Conservation (phyloP, 2,113 vertebrate species). For the Gobio gobio region DNA sequence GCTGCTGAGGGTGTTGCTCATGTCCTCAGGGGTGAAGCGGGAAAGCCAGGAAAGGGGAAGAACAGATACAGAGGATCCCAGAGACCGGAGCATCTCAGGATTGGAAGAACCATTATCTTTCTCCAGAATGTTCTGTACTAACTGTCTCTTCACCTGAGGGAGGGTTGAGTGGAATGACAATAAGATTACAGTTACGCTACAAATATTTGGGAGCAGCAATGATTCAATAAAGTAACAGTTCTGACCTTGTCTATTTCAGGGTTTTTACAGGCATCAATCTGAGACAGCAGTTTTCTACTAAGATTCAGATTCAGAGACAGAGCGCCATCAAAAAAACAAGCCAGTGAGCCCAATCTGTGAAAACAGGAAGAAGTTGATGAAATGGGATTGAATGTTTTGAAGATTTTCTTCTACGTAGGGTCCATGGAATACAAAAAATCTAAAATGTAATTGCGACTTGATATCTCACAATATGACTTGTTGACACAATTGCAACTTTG, state of each 20-base stretch:
- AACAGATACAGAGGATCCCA: conserved; percentile 50
- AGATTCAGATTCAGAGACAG: conserved; percentile 51
- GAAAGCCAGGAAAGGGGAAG: conserved; percentile 60
- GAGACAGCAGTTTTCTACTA: conserved; percentile 61
- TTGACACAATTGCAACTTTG: not conserved
- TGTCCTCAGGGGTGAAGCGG: not conserved
- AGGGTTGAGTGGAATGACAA: not conserved
- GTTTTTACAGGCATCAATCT: conserved; percentile 60
- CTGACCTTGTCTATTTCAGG: conserved; percentile 58
- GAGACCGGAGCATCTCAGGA: conserved; percentile 12
- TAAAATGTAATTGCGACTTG: not conserved
- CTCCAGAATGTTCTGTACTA: conserved; percentile 59
- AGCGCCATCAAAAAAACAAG: conserved; percentile 61
- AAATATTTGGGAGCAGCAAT: not conserved
- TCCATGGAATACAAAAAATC: not conserved
- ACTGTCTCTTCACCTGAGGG: conserved; percentile 64
- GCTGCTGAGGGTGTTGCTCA: conserved; percentile 52
- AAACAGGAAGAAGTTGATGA: not conserved
- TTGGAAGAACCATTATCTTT: not conserved
- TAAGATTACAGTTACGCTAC: not conserved
- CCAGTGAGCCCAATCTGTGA: conserved; percentile 68
- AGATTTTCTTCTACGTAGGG: too few relatives aligned
- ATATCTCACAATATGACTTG: not conserved
- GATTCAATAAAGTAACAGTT: not conserved
- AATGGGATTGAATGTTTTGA: not conserved